A percentile compares a stretch with the other conserved stretches of the same genome.
phyloP scores from a whole-genome alignment of 2,113 vertebrate species.

The Ciconia stormi region DNA sequence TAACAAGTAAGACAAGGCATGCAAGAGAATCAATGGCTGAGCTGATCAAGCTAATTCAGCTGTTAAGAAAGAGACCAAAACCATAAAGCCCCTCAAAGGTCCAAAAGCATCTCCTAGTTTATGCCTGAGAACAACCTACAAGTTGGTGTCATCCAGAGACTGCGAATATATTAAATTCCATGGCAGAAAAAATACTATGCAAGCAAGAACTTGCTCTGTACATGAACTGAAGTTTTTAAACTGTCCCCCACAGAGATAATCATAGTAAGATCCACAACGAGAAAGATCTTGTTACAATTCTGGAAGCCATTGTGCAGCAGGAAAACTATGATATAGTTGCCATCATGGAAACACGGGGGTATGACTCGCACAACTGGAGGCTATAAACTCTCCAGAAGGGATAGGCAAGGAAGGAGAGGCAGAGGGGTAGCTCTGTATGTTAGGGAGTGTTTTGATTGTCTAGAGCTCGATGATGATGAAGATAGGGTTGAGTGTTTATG shows the following conservation, averaged over 20 bases:
- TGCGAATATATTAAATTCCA: neutral
- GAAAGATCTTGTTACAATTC: neutral
- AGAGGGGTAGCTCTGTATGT: too few species aligned
- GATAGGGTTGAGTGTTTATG: too few species aligned
- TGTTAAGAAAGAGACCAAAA: neutral
- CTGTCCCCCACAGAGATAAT: neutral
- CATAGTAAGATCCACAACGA: neutral
- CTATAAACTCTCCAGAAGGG: too few species aligned
- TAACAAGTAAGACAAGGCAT: neutral
- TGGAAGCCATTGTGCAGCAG: too few species aligned
- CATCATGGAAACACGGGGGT: too few species aligned
- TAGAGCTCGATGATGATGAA: too few species aligned
- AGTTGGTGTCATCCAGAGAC: neutral
- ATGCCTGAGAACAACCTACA: neutral
- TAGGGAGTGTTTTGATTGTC: too few species aligned
- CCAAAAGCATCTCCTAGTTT: neutral
- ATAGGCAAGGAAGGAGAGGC: too few species aligned
- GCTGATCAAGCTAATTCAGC: neutral
- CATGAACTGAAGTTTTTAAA: neutral
- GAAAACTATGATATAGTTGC: too few species aligned
- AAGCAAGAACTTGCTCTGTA: neutral
- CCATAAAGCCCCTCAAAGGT: neutral
- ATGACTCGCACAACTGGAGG: too few species aligned
- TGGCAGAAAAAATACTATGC: neutral
- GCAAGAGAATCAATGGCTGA: neutral